A percentile compares a stretch with the other conserved stretches of the same genome.
These are phyloP conservation scores for Turnix velox DNA, from an alignment of 2,113 vertebrate species.

Conservation along the genomic window DNA sequence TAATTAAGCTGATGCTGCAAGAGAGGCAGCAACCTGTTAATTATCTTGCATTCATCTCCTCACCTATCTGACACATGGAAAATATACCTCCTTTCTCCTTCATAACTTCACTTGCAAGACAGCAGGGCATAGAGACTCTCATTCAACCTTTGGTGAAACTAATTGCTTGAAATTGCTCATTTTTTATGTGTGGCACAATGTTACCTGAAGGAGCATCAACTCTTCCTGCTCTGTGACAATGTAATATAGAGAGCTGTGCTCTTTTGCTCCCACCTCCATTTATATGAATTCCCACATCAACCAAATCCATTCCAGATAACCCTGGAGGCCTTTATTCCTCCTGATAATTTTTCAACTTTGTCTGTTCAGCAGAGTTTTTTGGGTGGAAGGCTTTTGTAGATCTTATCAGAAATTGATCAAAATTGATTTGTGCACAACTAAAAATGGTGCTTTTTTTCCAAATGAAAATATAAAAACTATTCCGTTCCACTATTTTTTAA, in stretches of 20 bases:
- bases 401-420: neutral
- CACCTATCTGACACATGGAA: neutral
- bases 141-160: neutral
- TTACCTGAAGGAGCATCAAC: slow-evolving; percentile 23
- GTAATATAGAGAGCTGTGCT: neutral
- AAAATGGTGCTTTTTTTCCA: neutral
- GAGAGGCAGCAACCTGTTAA: neutral
- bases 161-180: neutral
- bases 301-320: neutral
- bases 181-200: neutral
- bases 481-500: neutral
- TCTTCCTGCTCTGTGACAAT: neutral
- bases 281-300: neutral
- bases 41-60: neutral
- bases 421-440: neutral
- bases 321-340: neutral
- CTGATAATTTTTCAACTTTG: neutral
- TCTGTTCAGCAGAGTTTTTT: neutral
- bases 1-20: neutral
- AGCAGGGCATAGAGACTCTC: neutral
- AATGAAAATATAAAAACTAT: neutral
- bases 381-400: neutral
- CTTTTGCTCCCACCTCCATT: neutral
- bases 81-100: neutral
- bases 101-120: neutral